Percentiles rank a stretch among this genome's conserved stretches.
Conservation (phyloP, 2,797 vertebrate species). For the Ibycter americanus region DNA sequence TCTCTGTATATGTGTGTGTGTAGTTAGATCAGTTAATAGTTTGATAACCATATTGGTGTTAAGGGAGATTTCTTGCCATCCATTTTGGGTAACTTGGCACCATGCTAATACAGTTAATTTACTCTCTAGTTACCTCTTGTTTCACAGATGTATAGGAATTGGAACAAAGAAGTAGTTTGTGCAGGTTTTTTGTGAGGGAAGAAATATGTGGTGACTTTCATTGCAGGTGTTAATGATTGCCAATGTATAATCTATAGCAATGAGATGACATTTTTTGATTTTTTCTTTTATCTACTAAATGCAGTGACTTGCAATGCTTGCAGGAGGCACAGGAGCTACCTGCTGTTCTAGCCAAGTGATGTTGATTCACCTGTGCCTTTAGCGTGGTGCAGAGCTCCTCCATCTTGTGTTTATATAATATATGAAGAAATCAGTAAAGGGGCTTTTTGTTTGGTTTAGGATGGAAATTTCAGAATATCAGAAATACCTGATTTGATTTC, state of each 20-base stretch:
- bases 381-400: background rate
- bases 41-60: background rate
- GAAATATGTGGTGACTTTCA: background rate
- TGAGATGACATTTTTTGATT: background rate
- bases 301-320: background rate
- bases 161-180: background rate
- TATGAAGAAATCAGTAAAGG: background rate
- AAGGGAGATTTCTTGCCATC: background rate
- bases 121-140: background rate
- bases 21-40: background rate
- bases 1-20: background rate
- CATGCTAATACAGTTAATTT: background rate
- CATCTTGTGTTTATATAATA: background rate
- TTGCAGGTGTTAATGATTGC: background rate
- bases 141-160: background rate
- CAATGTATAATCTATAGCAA: background rate
- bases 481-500: background rate
- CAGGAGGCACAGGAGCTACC: background rate
- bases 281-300: background rate
- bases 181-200: background rate
- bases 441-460: background rate
- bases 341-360: background rate
- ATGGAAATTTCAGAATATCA: background rate
- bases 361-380: background rate
- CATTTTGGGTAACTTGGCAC: background rate